phyloP scores from a whole-genome alignment of 2,113 vertebrate genomes.

The Hippopotamus amphibius region DNA sequence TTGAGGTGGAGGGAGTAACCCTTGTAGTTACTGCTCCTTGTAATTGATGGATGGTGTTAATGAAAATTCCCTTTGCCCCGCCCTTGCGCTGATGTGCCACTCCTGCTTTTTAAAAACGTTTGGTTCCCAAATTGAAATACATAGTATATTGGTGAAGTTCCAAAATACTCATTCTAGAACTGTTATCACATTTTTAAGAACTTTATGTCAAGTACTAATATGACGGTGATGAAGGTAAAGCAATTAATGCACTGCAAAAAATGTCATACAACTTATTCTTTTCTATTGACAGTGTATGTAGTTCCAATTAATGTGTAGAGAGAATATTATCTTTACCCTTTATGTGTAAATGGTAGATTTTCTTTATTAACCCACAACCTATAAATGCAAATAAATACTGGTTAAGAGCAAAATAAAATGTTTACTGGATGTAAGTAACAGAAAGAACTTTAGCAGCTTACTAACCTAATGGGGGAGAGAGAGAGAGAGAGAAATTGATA shows the following conservation, averaged over 20 bases:
- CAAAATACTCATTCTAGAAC: neutral
- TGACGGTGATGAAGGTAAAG: neutral
- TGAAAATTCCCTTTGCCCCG: neutral
- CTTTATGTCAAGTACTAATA: neutral
- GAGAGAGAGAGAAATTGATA: neutral
- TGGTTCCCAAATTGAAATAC: neutral
- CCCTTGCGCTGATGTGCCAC: neutral
- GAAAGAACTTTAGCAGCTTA: slow-evolving; percentile 26
- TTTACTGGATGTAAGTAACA: neutral
- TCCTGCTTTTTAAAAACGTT: neutral
- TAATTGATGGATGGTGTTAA: neutral
- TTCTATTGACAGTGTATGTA: neutral
- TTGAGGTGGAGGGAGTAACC: neutral
- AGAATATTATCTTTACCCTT: neutral
- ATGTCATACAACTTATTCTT: neutral
- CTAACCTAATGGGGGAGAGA: neutral
- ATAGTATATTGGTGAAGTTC: neutral
- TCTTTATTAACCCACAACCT: neutral
- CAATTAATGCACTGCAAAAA: neutral
- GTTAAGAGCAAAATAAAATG: slow-evolving; percentile 46
- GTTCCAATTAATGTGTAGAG: neutral
- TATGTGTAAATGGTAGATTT: neutral
- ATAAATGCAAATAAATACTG: neutral
- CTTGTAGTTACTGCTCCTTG: neutral
- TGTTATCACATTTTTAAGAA: neutral